These are phyloP conservation scores for Pterostichus niger DNA, from an alignment of 2,888 invertebrate genomes.

Conservation along the genomic window DNA sequence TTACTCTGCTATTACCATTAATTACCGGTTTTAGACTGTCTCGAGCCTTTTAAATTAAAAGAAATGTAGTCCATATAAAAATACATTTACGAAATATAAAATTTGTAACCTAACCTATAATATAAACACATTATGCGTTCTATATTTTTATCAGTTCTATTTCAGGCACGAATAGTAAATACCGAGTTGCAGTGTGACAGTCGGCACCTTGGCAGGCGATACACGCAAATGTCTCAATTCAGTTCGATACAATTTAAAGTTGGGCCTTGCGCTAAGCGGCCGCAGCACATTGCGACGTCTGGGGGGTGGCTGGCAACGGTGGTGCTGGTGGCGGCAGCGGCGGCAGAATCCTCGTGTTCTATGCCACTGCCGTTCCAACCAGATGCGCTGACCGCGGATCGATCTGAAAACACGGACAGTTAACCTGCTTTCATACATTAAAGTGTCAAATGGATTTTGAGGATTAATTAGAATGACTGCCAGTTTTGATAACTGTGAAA, in stretches of 20 bases:
- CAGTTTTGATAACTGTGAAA: slow-evolving; percentile 56
- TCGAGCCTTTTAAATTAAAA: not conserved
- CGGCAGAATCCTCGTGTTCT: not conserved
- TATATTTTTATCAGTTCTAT: slow-evolving; percentile 16
- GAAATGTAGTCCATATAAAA: not conserved
- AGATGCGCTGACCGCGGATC: slow-evolving; percentile 59
- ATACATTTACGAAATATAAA: not conserved
- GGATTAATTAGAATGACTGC: slow-evolving; percentile 60
- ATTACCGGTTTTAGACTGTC: too few relatives aligned
- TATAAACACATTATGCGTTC: not conserved
- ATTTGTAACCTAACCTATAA: not conserved
- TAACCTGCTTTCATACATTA: slow-evolving; percentile 65
- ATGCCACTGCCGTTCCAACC: not conserved
- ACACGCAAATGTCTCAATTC: slow-evolving; percentile 50
- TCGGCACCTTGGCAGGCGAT: slow-evolving; percentile 9
- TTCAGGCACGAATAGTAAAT: slow-evolving; percentile 40
- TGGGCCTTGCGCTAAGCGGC: not conserved
- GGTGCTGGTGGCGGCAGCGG: not conserved
- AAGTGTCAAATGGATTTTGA: slow-evolving; percentile 63
- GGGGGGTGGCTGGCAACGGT: not conserved
- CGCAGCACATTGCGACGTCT: not conserved
- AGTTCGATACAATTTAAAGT: slow-evolving; percentile 21
- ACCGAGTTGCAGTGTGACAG: not conserved
- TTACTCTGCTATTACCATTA: not conserved
- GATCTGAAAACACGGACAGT: slow-evolving; percentile 60